A percentile compares a stretch with the other conserved stretches of the same genome.
phyloP scores from a whole-genome alignment of 1,140 invertebrate genomes.

The Drosophila arizonae region DNA sequence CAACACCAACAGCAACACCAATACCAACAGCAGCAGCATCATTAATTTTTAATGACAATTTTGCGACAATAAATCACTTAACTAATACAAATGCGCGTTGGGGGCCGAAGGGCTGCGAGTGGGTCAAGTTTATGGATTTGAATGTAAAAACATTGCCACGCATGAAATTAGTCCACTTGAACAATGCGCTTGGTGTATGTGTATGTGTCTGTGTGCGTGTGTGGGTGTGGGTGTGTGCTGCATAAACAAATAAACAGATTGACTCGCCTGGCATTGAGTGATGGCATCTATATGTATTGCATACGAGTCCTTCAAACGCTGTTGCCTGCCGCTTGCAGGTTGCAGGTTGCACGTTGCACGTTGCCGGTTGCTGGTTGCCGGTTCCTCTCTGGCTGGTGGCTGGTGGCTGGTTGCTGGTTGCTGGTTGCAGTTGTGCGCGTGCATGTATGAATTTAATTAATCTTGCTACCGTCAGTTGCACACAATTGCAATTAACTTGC shows the following conservation, averaged over 20 bases:
- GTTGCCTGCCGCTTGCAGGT: conserved; percentile 17
- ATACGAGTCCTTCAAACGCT: not conserved
- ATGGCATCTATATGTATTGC: conserved; percentile 37
- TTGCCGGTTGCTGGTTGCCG: conserved; percentile 9
- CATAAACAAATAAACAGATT: conserved; percentile 71
- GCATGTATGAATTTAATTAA: conserved; percentile 80
- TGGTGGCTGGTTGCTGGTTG: not conserved
- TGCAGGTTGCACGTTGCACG: conserved; percentile 15
- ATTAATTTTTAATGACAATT: conserved; percentile 81
- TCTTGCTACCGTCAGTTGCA: conserved; percentile 81
- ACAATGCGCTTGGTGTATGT: conserved; percentile 40
- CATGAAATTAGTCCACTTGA: conserved; percentile 72
- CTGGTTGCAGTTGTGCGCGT: conserved; percentile 15
- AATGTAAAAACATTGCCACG: conserved; percentile 35
- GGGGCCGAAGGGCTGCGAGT: not conserved
- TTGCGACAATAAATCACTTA: conserved; percentile 80
- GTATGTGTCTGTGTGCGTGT: conserved; percentile 16
- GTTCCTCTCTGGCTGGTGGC: conserved; percentile 11
- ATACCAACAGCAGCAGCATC: conserved; percentile 43
- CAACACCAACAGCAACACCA: conserved; percentile 18
- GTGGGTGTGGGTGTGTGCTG: conserved; percentile 19
- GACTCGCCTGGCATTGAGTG: conserved; percentile 71
- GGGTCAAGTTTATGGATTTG: not conserved
- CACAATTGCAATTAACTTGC: conserved; percentile 83
- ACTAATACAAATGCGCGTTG: conserved; percentile 59